phyloP scores from a whole-genome alignment of 2,888 invertebrate genomes.

The Drepanosiphum platanoidis region DNA sequence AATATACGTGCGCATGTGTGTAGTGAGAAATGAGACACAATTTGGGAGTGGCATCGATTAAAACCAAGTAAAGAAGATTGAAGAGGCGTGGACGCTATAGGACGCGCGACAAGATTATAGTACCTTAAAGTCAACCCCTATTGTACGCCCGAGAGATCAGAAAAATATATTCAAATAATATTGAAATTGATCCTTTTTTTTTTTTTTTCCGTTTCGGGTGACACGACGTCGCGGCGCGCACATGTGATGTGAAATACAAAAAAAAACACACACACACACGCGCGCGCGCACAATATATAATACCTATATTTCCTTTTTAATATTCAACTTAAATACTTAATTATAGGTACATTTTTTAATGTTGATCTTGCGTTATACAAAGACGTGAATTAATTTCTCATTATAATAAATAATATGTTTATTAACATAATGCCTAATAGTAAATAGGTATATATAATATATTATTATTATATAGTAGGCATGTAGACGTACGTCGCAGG shows the following conservation, averaged over 20 bases:
- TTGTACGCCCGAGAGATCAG: conserved; percentile 45
- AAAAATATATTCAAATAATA: conserved; percentile 34
- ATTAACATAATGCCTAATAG: conserved; percentile 23
- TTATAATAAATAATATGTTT: conserved; percentile 23
- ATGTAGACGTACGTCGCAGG: too few relatives aligned
- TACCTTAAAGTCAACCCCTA: conserved; percentile 54
- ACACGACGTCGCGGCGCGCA: background rate
- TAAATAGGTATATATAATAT: too few relatives aligned
- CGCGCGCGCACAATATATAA: background rate
- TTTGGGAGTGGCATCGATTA: conserved; percentile 60
- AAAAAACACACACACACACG: too few relatives aligned
- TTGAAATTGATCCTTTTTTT: conserved; percentile 36
- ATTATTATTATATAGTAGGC: too few relatives aligned
- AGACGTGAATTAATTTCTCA: conserved; percentile 33
- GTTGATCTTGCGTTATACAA: background rate
- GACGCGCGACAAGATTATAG: conserved; percentile 40
- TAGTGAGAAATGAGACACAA: conserved; percentile 26
- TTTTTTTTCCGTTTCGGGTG: background rate
- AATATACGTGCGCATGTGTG: too few relatives aligned
- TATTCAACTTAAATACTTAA: conserved; percentile 32
- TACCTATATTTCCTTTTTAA: background rate
- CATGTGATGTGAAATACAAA: too few relatives aligned
- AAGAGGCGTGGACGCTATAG: conserved; percentile 52
- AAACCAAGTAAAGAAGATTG: conserved; percentile 51
- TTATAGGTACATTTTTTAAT: conserved; percentile 11